Evolutionary conservation across 2,113 vertebrate genomes (phyloP), one percentile per base, ranked within the genome.

Genomic region (Chrysemys picta): DNA sequence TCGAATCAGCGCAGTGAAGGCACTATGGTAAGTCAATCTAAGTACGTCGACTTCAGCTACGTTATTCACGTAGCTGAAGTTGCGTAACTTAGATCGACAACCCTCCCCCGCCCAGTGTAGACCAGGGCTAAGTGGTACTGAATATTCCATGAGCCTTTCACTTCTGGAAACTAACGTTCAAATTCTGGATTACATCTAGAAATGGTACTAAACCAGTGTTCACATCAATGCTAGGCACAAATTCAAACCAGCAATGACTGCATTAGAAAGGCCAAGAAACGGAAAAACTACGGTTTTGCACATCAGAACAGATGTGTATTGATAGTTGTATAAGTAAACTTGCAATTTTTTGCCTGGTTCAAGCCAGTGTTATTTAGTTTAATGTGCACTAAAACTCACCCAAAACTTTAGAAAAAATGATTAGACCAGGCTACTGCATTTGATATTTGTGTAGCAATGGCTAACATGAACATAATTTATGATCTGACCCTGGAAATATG

Each of bases 161-260:
- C 5, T 94, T 94, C 21, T 57, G 6, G 88, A 93, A 78, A 45
- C 7, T 2, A 5, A 96, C 85, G 80, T 25, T 89, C 88, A 80
- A 89, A 89, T 83, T 13, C 69, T 86, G 35, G 56, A 72, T 38
- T 72, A 72, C 19, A 72, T 72, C 16, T 47, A 78, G 42, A 78
- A 78, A 78, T 27, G 75, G 10, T 25, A n/a, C 16, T 57, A 88
- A 96, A 91, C 1, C 13, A 90, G 81, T 0, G 0, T 62, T 93
- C 21, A 89, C 19, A 86, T 88, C 89, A 93, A 87, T 6, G 50
- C 0, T 45, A 47, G 22, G 81, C 22, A 85, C 5, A 91, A 91
- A 88, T 53, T 5, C 69, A 80, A 90, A 79, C 1, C 69, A 25
- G 25, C 17, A 62, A 25, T n/a, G 24, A 13, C 52, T 82, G 16